Evolutionary conservation across 2,113 vertebrate genomes (phyloP), one percentile per base, ranked within the genome.

Genomic region (Oncorhynchus keta): DNA sequence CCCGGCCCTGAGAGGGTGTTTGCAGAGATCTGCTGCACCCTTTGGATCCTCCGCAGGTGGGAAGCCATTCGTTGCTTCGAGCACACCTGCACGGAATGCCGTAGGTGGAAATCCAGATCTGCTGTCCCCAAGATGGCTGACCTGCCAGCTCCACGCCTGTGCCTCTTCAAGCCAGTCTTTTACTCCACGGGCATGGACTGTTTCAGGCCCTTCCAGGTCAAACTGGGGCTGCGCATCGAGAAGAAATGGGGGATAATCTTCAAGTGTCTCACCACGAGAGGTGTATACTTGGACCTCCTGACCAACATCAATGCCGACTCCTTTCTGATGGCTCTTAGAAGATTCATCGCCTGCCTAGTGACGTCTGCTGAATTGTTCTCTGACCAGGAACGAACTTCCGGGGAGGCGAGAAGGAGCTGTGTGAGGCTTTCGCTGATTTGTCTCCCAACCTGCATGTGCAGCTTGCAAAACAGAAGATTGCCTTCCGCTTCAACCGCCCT

Each of bases 1-100:
- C 77, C 71, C 1, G 65, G 77, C 14, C 65, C 71, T n/a, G 71
- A 78, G 62, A 32, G 65, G 30, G 49, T 79, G 22, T 73, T 79
- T 30, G 71, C 71, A 26, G 72, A 79, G 8, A 68, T 74, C 24
- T 16, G n/a, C 12, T 49, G 20, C 20, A 73, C 5, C 18, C 73
- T 51, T 28, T 79, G 72, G 51, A 74, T 73, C n/a, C 72, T 79
- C 13, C 48, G 30, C 3, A 55, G 77, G 5, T 9, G 51, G 20
- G 28, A 78, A 24, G 76, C 70, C 8, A 59, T 78, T 30, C 18
- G 45, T 11, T 20, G 28, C 26, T 61, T 35, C 51, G 45, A 72
- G 35, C 39, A 35, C 22, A 14, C 61, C 49, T 74, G 72, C 51
- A 14, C 14, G 26, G 28, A 79, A 3, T 79, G 22, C 64, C 45